phyloP scores from a whole-genome alignment of 2,113 vertebrate species.

The Pagrus major region DNA sequence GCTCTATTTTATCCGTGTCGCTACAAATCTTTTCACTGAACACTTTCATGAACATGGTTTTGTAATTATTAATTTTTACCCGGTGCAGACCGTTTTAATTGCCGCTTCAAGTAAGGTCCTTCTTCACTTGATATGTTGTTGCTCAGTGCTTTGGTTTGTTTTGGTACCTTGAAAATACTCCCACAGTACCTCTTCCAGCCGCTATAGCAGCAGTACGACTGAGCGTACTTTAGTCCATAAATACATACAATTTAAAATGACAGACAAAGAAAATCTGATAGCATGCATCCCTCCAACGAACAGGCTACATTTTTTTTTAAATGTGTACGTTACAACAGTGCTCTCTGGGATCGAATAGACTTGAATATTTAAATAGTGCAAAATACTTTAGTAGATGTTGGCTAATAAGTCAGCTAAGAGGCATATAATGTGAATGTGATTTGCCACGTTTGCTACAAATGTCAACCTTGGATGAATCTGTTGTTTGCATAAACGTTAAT shows the following conservation, averaged over 20 bases:
- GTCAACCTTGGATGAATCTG: too few relatives aligned
- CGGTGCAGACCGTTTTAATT: constrained; percentile 41
- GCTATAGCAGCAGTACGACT: not conserved
- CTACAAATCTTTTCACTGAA: constrained; percentile 35
- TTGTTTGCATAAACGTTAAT: too few relatives aligned
- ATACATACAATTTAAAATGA: too few relatives aligned
- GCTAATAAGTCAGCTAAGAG: too few relatives aligned
- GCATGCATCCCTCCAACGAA: not conserved
- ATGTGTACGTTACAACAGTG: not conserved
- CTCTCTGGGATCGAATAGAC: not conserved
- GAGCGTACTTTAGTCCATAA: not conserved
- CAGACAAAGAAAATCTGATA: not conserved
- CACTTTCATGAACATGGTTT: constrained; percentile 40
- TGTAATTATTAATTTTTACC: constrained; percentile 28
- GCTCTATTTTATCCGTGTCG: constrained; percentile 18
- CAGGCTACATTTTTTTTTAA: too few relatives aligned
- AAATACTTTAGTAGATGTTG: not conserved
- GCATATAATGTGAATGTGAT: too few relatives aligned
- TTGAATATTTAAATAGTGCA: not conserved
- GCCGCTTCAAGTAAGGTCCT: constrained; percentile 17
- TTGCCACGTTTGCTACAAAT: too few relatives aligned
- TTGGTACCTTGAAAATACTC: not conserved
- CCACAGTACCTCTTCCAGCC: not conserved
- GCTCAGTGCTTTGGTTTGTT: not conserved
- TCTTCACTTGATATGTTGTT: constrained; percentile 16